Evolutionary conservation across 2,113 vertebrate species (phyloP), one percentile per base, ranked within the genome.

Genomic region (Otocyon megalotis): DNA sequence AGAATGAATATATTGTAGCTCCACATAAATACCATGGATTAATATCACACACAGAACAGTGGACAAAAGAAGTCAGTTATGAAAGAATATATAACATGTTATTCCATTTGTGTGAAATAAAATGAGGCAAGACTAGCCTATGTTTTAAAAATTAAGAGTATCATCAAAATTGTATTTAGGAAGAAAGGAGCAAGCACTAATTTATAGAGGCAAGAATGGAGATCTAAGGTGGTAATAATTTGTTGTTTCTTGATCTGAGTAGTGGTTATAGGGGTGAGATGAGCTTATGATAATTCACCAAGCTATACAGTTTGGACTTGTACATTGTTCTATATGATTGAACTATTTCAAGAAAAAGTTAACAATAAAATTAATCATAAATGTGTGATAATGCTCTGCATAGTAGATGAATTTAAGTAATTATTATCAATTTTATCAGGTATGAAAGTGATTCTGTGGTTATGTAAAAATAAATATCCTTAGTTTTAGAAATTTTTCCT

Each of bases 301-400:
- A 76, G 90, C 3, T 80, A 0, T 50, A 91, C 10, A 65, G 30
- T 65, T 86, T 74, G 19, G 15, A 58, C 87, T 74, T 85, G 32
- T 16, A 5, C 24, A 43, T 32, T 81, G 30, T 63, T 48, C 26
- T 72, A 2, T 60, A 30, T 81, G 1, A 16, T 69, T 77, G 5
- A 88, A 88, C 43, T 82, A 94, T 13, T 86, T 94, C 19, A 81
- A 72, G 24, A 32, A 91, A 72, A 74, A 20, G 15, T 87, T 82
- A 94, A 26, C 5, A 56, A 91, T 74, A 37, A 2, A 87, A 24
- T 71, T 77, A 88, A 76, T 81, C 17, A 79, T 26, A 48, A 71
- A 84, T 63, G 12, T n/a, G 22, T 28, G 8, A 60, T 58, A 58
- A 9, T 4, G 4, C 5, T 80, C 10, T 37, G 13, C 14, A 72